A percentile compares a stretch with the other conserved stretches of the same genome.
These are phyloP conservation scores for Schizothorax lantsangensis DNA, from an alignment of 2,797 vertebrate genomes.

Conservation along the genomic window DNA sequence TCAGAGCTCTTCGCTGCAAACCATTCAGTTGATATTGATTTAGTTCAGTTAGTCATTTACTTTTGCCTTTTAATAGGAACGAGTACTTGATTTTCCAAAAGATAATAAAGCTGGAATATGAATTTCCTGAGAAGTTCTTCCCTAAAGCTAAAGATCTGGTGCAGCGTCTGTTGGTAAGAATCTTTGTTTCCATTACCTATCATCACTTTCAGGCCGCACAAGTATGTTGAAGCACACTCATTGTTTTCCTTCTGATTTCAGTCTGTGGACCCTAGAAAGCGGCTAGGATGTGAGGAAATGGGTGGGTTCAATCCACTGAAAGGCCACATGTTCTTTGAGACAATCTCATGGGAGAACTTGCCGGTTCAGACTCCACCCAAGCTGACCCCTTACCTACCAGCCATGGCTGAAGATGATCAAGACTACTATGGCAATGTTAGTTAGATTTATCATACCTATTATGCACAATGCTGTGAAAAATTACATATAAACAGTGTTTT, in stretches of 20 bases:
- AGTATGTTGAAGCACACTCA: neutral
- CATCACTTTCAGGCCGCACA: neutral
- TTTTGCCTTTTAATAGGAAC: constrained; percentile 80
- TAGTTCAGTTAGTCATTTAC: neutral
- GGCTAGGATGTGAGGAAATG: constrained; percentile 97
- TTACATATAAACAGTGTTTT: neutral
- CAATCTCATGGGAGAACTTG: constrained; percentile 90
- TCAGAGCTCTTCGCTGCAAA: neutral
- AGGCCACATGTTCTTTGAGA: constrained; percentile 93
- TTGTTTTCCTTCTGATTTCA: constrained; percentile 60
- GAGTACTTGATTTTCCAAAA: constrained; percentile 99
- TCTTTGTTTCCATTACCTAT: constrained; percentile 11
- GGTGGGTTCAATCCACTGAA: constrained; percentile 90
- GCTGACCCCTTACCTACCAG: constrained; percentile 95
- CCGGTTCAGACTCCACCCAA: constrained; percentile 94
- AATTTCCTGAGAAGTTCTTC: constrained; percentile 99
- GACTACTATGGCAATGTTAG: constrained; percentile 98
- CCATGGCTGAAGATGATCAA: constrained; percentile 98
- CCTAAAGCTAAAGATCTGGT: constrained; percentile 99
- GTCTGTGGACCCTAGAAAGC: constrained; percentile 92
- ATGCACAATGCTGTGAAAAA: neutral
- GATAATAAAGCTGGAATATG: constrained; percentile 99
- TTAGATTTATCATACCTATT: neutral
- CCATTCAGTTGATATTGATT: neutral
- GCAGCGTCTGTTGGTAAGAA: constrained; percentile 91